Conservation (phyloP, 2,888 invertebrate genomes). For the Belgica antarctica region DNA sequence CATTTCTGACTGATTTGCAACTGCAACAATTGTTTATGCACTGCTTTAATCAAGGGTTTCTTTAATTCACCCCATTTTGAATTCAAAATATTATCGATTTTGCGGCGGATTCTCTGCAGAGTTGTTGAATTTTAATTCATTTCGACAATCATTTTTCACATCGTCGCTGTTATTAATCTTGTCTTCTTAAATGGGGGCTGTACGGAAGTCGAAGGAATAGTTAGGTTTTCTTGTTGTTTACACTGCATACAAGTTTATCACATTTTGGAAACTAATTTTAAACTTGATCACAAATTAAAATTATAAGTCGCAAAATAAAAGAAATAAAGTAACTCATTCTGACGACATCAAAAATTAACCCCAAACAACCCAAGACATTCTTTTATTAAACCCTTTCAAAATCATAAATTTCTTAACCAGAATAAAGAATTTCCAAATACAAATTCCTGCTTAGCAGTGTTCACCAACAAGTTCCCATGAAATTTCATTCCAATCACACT, state of each 20-base stretch:
- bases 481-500: neutral
- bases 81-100: slow-evolving; percentile 4
- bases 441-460: too few species aligned
- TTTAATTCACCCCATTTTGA: neutral
- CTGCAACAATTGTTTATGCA: neutral
- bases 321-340: too few species aligned
- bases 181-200: neutral
- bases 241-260: neutral
- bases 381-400: neutral
- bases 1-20: neutral
- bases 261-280: neutral
- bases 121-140: neutral
- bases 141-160: slow-evolving; percentile 5
- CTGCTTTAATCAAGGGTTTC: neutral
- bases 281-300: neutral
- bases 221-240: too few species aligned
- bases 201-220: too few species aligned
- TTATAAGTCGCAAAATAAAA: neutral
- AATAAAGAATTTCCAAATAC: too few species aligned
- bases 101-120: slow-evolving; percentile 16
- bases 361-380: neutral
- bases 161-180: slow-evolving; percentile 25
- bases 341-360: too few species aligned
- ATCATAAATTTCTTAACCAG: too few species aligned
- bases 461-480: slow-evolving; percentile 23